phyloP scores from a whole-genome alignment of 2,113 vertebrate genomes.

The Toxotes chatareus region DNA sequence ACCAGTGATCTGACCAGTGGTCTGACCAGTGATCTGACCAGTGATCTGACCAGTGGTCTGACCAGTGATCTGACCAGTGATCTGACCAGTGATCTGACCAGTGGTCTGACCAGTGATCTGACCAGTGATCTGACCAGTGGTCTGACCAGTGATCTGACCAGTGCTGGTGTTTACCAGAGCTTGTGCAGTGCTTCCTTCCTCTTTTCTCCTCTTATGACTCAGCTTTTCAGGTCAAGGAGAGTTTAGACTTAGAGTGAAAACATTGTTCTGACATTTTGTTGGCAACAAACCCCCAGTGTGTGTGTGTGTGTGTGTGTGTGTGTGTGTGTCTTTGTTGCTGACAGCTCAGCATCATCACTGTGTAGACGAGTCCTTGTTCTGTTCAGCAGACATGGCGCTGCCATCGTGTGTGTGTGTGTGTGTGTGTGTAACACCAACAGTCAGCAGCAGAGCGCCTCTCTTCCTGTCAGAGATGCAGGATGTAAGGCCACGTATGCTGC shows the following conservation, averaged over 20 bases:
- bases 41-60: not conserved
- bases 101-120: not conserved
- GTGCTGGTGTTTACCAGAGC: not conserved
- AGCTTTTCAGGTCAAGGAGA: constrained; percentile 42
- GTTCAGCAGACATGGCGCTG: constrained; percentile 30
- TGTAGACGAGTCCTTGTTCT: constrained; percentile 37
- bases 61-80: too few relatives aligned
- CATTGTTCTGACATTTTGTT: constrained; percentile 13
- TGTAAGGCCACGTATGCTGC: not conserved
- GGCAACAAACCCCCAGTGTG: not conserved
- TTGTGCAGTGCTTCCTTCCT: not conserved
- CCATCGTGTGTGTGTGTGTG: constrained; percentile 21
- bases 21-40: too few relatives aligned
- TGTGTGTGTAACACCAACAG: not conserved
- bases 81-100: too few relatives aligned
- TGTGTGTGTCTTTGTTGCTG: not conserved
- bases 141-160: too few relatives aligned
- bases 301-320: constrained; percentile 13
- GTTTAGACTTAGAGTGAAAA: constrained; percentile 11
- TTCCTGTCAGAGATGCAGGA: not conserved
- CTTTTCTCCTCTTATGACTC: not conserved
- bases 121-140: too few relatives aligned
- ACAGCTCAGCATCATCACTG: constrained; percentile 45
- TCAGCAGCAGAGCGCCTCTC: not conserved
- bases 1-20: not conserved